Evolutionary conservation across 2,113 vertebrate genomes (phyloP).

Genomic region (Colinus virginianus): DNA sequence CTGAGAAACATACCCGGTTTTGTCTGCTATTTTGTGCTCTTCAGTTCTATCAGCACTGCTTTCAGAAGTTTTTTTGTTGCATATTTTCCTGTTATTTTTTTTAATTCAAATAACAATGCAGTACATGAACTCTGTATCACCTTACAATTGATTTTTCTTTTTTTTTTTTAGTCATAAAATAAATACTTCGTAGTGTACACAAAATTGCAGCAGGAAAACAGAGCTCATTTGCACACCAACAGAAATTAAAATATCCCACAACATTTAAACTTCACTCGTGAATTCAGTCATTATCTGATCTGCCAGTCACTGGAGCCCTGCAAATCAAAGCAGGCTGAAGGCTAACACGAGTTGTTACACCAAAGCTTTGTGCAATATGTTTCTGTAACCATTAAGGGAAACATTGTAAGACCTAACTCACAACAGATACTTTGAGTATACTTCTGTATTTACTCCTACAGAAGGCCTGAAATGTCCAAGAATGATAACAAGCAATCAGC

Average conservation of each 20-base stretch:
- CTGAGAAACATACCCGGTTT: background rate
- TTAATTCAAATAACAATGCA: background rate
- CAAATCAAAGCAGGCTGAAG: background rate
- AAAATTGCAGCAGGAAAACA: background rate
- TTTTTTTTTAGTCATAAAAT: background rate
- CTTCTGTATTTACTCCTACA: conserved; percentile 39
- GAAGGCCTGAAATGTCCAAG: conserved; percentile 28
- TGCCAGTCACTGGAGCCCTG: background rate
- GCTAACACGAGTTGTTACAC: background rate
- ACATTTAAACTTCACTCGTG: background rate
- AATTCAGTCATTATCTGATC: background rate
- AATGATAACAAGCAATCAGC: background rate
- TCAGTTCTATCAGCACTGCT: background rate
- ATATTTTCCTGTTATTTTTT: background rate
- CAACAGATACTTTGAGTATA: conserved; percentile 8
- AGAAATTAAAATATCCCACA: background rate
- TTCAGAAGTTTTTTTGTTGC: background rate
- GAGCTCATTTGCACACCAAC: background rate
- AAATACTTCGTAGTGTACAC: background rate
- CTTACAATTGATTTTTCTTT: background rate
- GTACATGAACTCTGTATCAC: background rate
- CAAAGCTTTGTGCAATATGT: background rate
- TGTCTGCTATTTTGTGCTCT: background rate
- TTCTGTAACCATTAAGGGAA: background rate
- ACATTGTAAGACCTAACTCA: background rate